Base-by-base conservation (phyloP, 2,113 vertebrate genomes). In the Melanocharis versteri region DNA sequence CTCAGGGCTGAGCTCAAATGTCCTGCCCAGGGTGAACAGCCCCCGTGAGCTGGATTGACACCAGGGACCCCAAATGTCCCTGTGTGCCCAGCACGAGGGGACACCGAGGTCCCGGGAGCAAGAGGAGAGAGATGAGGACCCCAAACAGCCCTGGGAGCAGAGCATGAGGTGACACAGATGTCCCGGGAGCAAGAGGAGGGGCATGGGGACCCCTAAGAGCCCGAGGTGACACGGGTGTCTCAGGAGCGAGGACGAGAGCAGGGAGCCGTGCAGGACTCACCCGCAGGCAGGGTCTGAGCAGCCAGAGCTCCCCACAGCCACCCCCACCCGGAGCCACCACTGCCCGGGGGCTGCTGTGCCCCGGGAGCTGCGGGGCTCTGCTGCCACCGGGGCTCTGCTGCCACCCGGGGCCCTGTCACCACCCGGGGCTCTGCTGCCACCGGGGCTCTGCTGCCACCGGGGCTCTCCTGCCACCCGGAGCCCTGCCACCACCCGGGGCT, bases 251-350 rank as follows among this genome's bases (percentile, higher is more conserved):
- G 50, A 11, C 1, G 4, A 42, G 57, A 47, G 27, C 15, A 68
- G 21, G 37, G 66, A 9, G 53, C n/a, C 9, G 15, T 23, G 33
- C 58, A 65, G 56, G 23, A 31, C 60, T 11, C 28, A 8, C 11
- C 11, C 53, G 2, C 30, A 7, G 64, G 35, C 44, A 18, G 18
- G 17, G 14, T 17, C 13, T 18, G 69, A 57, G 57, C 53, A 40
- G n/a, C 7, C 66, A 54, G 33, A 31, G 21, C 17, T 17, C 2
- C 14, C n/a, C 19, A 11, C 1, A 3, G 26, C 22, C 27, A 9
- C 10, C 39, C 27, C 9, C 1, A 0, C 21, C 22, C 11, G 1
- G 24, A 27, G 39, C 51, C 35, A 19, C 39, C 7, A 27, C 48
- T 12, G 9, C 13, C 0, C 51, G 1, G 30, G 20, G 6, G 30